Conservation (phyloP, 2,888 invertebrate genomes). For the Drosophila testacea region DNA sequence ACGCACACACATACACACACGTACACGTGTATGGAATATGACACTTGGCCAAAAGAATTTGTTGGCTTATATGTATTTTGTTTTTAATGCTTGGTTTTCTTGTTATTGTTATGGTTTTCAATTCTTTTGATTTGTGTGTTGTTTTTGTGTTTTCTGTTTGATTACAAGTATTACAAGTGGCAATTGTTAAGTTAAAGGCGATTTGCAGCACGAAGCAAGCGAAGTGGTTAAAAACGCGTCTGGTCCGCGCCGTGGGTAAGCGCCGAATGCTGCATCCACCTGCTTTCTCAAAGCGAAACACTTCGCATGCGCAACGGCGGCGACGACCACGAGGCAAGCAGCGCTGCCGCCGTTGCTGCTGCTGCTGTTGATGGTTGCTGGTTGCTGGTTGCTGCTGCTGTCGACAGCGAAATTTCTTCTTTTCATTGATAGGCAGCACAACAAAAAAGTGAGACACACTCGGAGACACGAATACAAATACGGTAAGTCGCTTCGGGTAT, state of each 20-base stretch:
- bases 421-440: constrained; percentile 72
- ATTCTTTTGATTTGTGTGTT: constrained; percentile 1
- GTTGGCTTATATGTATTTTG: background rate
- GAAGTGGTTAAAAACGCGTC: constrained; percentile 81
- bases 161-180: constrained; percentile 1
- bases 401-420: constrained; percentile 79
- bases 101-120: constrained; percentile 11
- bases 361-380: constrained; percentile 28
- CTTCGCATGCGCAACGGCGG: constrained; percentile 84
- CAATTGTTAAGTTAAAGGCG: constrained; percentile 11
- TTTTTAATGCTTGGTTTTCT: constrained; percentile 3
- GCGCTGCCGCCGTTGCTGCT: constrained; percentile 39
- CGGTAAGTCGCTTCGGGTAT: constrained; percentile 30
- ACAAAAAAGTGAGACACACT: constrained; percentile 24
- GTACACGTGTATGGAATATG: constrained; percentile 10
- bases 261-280: constrained; percentile 86
- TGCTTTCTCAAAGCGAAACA: constrained; percentile 86
- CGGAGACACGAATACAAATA: constrained; percentile 58
- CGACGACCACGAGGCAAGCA: constrained; percentile 50
- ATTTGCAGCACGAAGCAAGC: constrained; percentile 30
- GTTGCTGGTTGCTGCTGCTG: constrained; percentile 28
- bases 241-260: constrained; percentile 85
- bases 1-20: constrained; percentile 25
- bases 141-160: background rate
- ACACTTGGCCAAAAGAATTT: constrained; percentile 3